phyloP scores from a whole-genome alignment of 2,888 invertebrate species.

The Lasioglossum zephyrum region DNA sequence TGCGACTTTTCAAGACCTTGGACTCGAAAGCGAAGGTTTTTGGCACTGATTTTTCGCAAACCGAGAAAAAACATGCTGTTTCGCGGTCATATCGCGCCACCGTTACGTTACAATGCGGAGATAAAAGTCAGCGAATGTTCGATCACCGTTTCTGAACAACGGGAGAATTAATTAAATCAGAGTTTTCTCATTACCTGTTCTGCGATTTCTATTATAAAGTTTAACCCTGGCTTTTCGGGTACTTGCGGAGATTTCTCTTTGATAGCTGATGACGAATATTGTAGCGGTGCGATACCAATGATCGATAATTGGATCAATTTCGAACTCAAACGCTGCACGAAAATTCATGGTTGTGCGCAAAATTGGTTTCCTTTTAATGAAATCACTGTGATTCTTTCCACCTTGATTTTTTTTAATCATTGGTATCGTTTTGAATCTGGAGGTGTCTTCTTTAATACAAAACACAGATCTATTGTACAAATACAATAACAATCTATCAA shows the following conservation, averaged over 20 bases:
- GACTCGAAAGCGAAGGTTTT: constrained; percentile 4
- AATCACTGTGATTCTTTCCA: not conserved
- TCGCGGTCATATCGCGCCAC: constrained; percentile 12
- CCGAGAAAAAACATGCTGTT: constrained; percentile 55
- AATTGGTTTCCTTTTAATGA: not conserved
- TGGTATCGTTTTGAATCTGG: not conserved
- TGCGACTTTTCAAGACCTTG: constrained; percentile 32
- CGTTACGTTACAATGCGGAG: constrained; percentile 70
- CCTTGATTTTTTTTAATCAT: not conserved
- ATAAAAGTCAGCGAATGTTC: constrained; percentile 67
- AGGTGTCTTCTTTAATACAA: not conserved
- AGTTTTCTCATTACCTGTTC: constrained; percentile 24
- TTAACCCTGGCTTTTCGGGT: not conserved
- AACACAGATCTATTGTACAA: not conserved
- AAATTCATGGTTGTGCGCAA: not conserved
- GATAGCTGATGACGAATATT: not conserved
- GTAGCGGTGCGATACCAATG: not conserved
- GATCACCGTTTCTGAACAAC: constrained; percentile 56
- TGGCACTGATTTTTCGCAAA: constrained; percentile 40
- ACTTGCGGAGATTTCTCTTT: not conserved
- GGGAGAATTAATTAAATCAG: constrained; percentile 51
- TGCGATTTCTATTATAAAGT: not conserved
- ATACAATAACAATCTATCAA: too few species aligned
- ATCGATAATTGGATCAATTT: not conserved
- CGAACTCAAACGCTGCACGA: not conserved